Base-by-base conservation (phyloP, 2,113 vertebrate genomes). In the Dicentrarchus labrax region DNA sequence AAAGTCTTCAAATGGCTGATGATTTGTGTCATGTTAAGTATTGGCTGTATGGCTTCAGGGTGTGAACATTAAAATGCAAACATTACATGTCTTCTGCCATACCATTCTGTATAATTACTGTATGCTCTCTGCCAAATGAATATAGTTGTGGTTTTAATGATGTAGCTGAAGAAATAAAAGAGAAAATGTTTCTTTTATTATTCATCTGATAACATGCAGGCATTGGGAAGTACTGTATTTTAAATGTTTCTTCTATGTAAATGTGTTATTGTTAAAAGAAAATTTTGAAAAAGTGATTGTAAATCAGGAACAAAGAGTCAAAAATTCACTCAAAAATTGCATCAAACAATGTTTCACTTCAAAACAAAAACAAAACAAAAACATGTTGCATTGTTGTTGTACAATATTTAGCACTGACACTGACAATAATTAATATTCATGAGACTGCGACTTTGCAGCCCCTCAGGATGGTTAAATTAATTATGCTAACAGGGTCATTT, bases 401-500 rank as follows among this genome's bases (percentile, higher is more conserved):
- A 90, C 86, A 92, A 91, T 89, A 91, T 92, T 89, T 87, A 92
- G 82, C 83, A 64, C 36, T 85, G 77, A 90, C 82, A 85, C 64
- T 90, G 90, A 90, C 87, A 82, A 83, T 82, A 75, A 94, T 94
- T 87, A 90, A 91, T 93, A 94, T 94, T 93, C 91, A 93, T 94
- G 91, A 93, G 85, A 56, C 64, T 86, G 80, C 21, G 74, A 91
- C 87, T 92, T 87, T 91, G 86, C 79, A 82, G 76, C 88, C 92
- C 91, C 92, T 88, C 79, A 90, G 93, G 92, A 94, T 91, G 86
- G 71, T 88, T 90, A 92, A 89, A 94, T 92, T 92, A 94, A 95
- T 95, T 91, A 94, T 92, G 87, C 90, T 93, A 94, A 94, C 93
- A 90, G 92, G 91, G 90, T 94, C 89, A 94, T 92, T 95, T 94